Evolutionary conservation across 2,113 vertebrate genomes (phyloP).

Genomic region (Prochilodus magdalenae): DNA sequence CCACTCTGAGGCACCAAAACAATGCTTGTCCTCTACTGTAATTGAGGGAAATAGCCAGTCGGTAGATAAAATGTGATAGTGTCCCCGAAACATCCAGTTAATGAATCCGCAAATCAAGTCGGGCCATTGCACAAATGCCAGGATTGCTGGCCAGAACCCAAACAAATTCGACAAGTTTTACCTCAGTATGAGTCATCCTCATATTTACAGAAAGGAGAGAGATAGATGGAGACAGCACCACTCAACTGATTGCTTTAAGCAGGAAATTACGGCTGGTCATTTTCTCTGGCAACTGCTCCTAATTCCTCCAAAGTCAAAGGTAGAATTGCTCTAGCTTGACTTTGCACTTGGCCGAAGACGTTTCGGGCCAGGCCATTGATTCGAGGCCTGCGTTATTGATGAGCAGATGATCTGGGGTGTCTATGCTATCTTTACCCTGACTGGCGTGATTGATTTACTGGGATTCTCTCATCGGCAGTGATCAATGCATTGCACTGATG

Average conservation of each 20-base stretch:
- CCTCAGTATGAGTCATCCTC: slow-evolving; percentile 11
- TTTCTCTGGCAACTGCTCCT: slow-evolving; percentile 26
- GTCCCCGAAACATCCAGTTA: neutral
- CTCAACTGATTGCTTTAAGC: slow-evolving; percentile 53
- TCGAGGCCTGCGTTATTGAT: slow-evolving; percentile 61
- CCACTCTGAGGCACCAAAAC: no score
- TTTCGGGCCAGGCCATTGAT: slow-evolving; percentile 55
- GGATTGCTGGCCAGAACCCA: slow-evolving; percentile 9
- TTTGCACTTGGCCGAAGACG: slow-evolving; percentile 39
- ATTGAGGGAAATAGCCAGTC: no score
- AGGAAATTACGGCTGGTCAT: slow-evolving; percentile 42
- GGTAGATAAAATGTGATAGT: neutral
- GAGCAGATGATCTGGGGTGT: slow-evolving; percentile 62
- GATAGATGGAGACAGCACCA: neutral
- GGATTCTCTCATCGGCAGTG: slow-evolving; percentile 60
- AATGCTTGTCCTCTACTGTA: no score
- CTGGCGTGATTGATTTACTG: slow-evolving; percentile 66
- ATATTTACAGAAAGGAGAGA: slow-evolving; percentile 31
- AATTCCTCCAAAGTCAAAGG: slow-evolving; percentile 30
- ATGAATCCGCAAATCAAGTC: slow-evolving; percentile 34
- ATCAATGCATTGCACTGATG: slow-evolving; percentile 63
- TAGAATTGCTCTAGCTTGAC: slow-evolving; percentile 4
- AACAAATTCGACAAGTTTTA: slow-evolving; percentile 10
- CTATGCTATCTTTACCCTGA: slow-evolving; percentile 64
- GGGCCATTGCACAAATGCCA: slow-evolving; percentile 34